A percentile compares a stretch with the other conserved stretches of the same genome.
These are phyloP conservation scores for Clepsis dumicolana DNA, from an alignment of 2,888 invertebrate genomes.

Conservation along the genomic window DNA sequence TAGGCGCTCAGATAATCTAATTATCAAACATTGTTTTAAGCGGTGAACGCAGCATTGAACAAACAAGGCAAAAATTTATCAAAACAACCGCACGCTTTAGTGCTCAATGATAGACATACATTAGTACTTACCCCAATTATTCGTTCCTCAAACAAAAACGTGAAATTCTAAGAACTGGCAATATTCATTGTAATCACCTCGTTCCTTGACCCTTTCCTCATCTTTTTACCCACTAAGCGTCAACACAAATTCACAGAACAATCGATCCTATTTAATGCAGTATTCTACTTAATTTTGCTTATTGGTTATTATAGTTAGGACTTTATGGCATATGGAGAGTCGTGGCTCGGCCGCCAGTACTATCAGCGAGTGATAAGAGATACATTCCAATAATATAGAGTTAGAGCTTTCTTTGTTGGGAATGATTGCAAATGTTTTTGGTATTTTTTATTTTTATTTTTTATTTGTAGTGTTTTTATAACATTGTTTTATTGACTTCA, in stretches of 20 bases:
- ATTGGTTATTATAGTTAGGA: slow-evolving; percentile 50
- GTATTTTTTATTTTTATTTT: too few species aligned
- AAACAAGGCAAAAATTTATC: too few species aligned
- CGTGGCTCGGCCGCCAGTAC: slow-evolving; percentile 68
- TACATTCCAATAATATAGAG: slow-evolving; percentile 79
- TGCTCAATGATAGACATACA: neutral
- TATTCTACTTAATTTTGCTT: slow-evolving; percentile 53
- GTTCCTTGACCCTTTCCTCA: slow-evolving; percentile 78
- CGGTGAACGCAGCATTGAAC: too few species aligned
- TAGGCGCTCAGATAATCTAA: too few species aligned
- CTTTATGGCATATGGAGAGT: slow-evolving; percentile 52
- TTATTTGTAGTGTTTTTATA: too few species aligned
- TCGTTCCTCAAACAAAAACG: slow-evolving; percentile 51
- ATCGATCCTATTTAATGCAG: slow-evolving; percentile 40
- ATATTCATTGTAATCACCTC: slow-evolving; percentile 68
- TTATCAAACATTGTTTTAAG: too few species aligned
- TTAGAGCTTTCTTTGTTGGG: slow-evolving; percentile 72
- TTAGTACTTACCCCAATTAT: neutral
- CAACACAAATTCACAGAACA: slow-evolving; percentile 44
- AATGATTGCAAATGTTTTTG: slow-evolving; percentile 40
- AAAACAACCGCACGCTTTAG: too few species aligned
- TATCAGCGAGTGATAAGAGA: slow-evolving; percentile 77
- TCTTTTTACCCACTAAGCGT: slow-evolving; percentile 52
- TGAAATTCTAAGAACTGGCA: slow-evolving; percentile 64
- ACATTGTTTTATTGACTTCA: too few species aligned